These are phyloP conservation scores for Embiotoca jacksoni DNA, from an alignment of 2,113 vertebrate species.

Conservation along the genomic window DNA sequence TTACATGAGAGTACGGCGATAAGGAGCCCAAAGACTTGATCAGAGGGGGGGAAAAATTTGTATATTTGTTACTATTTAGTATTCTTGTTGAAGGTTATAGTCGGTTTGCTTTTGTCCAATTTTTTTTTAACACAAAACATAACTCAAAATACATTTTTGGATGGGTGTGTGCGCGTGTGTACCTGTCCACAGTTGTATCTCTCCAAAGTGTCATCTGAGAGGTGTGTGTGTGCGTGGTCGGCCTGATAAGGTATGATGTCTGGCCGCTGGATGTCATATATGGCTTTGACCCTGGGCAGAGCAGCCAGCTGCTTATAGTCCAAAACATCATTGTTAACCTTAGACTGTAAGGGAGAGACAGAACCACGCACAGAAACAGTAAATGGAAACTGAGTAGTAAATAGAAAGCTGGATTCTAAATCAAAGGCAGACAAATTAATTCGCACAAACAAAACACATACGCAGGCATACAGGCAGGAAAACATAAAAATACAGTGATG, in stretches of 20 bases:
- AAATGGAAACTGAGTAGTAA: not conserved
- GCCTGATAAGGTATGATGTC: slow-evolving; percentile 96
- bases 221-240: slow-evolving; percentile 89
- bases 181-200: slow-evolving; percentile 94
- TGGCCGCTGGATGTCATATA: slow-evolving; percentile 92
- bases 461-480: too few relatives aligned
- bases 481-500: too few relatives aligned
- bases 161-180: slow-evolving; percentile 42
- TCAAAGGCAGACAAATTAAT: not conserved
- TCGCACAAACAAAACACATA: too few relatives aligned
- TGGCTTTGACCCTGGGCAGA: slow-evolving; percentile 94
- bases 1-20: slow-evolving; percentile 94
- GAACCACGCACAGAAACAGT: slow-evolving; percentile 6
- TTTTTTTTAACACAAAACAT: not conserved
- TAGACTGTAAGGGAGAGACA: slow-evolving; percentile 85
- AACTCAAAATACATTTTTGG: not conserved
- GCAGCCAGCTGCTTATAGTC: slow-evolving; percentile 94
- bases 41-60: slow-evolving; percentile 18
- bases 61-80: not conserved
- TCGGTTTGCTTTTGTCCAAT: not conserved
- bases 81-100: not conserved
- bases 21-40: slow-evolving; percentile 90
- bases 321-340: slow-evolving; percentile 93
- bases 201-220: slow-evolving; percentile 91
- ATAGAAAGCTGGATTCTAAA: not conserved